Percentiles rank a stretch among this genome's conserved stretches.
Conservation (phyloP, 2,113 vertebrate species). For the Puffinus mauretanicus region DNA sequence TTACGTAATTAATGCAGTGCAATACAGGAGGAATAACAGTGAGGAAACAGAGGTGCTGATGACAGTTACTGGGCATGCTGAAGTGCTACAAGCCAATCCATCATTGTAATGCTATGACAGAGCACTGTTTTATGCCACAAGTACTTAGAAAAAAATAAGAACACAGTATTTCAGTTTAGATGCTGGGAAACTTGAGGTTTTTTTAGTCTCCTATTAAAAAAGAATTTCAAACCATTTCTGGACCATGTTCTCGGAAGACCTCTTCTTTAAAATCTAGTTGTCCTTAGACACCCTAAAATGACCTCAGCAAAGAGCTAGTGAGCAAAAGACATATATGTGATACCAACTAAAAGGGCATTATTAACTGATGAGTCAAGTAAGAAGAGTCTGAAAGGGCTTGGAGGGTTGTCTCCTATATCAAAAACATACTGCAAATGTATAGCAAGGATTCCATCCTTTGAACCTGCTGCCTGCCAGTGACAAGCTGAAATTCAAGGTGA, state of each 20-base stretch:
- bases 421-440: not conserved
- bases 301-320: not conserved
- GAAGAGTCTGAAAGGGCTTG: not conserved
- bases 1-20: not conserved
- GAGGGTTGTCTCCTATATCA: not conserved
- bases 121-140: not conserved
- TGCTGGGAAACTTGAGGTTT: not conserved
- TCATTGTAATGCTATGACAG: fast-evolving
- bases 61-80: not conserved
- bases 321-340: not conserved
- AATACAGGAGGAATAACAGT: not conserved
- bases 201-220: not conserved
- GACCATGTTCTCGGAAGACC: not conserved
- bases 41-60: not conserved
- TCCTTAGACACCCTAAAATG: not conserved
- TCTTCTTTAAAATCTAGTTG: not conserved
- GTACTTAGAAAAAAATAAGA: not conserved
- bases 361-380: not conserved
- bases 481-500: not conserved
- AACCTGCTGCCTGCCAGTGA: not conserved
- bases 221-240: not conserved
- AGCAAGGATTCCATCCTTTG: not conserved
- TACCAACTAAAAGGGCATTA: not conserved
- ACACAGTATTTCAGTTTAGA: not conserved
- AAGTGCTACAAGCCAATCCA: not conserved